phyloP scores from a whole-genome alignment of 2,113 vertebrate genomes.

The Odocoileus virginianus region DNA sequence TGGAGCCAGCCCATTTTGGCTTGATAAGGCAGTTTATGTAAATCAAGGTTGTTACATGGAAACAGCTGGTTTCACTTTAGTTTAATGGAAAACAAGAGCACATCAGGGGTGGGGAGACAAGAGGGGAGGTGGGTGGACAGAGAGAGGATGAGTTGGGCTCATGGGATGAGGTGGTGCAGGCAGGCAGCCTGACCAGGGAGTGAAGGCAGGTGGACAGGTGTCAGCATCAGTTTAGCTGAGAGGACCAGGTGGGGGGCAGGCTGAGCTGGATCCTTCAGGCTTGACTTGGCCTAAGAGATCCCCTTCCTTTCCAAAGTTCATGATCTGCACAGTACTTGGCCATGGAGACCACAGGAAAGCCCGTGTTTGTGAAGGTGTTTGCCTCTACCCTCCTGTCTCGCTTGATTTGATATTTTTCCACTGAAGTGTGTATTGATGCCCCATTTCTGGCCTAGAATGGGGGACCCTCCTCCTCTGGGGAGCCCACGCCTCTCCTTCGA shows the following conservation, averaged over 20 bases:
- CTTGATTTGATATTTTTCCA: background rate
- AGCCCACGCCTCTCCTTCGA: background rate
- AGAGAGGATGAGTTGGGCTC: background rate
- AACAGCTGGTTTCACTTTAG: constrained; percentile 52
- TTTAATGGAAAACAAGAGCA: constrained; percentile 48
- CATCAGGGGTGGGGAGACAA: background rate
- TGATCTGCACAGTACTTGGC: background rate
- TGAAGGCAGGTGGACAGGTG: background rate
- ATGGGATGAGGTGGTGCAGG: background rate
- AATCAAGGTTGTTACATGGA: constrained; percentile 19
- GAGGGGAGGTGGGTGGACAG: background rate
- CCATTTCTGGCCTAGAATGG: background rate
- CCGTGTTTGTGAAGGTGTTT: background rate
- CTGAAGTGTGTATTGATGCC: background rate
- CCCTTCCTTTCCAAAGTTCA: background rate
- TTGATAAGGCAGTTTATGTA: constrained; percentile 21
- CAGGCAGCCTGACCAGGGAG: background rate
- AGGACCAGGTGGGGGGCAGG: background rate
- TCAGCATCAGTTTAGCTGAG: background rate
- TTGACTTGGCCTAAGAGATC: background rate
- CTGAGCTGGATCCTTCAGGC: too few species aligned
- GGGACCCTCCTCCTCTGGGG: background rate
- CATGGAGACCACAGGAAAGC: background rate
- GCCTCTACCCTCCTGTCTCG: background rate
- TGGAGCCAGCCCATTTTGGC: background rate